Evolutionary conservation across 2,888 invertebrate species (phyloP).

Genomic region (Julus scanicus): DNA sequence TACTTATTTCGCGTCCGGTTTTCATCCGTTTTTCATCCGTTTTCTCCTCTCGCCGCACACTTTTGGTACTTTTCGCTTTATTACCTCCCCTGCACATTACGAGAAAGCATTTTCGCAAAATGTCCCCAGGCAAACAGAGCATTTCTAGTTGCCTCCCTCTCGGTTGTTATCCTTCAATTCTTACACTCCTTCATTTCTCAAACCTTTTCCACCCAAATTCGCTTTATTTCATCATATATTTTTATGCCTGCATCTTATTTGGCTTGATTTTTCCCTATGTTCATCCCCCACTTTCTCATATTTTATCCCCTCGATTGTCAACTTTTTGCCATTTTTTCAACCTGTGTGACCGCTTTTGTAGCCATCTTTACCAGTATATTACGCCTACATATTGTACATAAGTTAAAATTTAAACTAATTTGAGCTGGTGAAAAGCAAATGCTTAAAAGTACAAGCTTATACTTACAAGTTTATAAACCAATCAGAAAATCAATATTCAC

Average conservation of each 20-base stretch:
- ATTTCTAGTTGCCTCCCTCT: not conserved
- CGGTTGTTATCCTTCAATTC: slow-evolving; percentile 3
- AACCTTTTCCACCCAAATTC: slow-evolving; percentile 37
- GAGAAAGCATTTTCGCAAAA: slow-evolving; percentile 37
- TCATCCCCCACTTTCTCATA: not conserved
- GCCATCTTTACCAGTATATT: too few species aligned
- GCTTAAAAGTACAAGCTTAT: too few species aligned
- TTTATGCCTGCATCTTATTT: slow-evolving; percentile 19
- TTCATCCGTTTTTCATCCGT: not conserved
- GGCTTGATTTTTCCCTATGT: not conserved
- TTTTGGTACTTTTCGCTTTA: not conserved
- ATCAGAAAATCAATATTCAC: too few species aligned
- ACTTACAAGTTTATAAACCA: too few species aligned
- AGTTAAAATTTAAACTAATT: too few species aligned
- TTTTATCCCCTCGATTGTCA: not conserved
- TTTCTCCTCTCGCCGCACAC: not conserved
- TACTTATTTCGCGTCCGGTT: not conserved
- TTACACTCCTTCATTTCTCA: slow-evolving; percentile 48
- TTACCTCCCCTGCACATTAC: not conserved
- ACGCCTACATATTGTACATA: too few species aligned
- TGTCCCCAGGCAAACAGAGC: slow-evolving; percentile 31
- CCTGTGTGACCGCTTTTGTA: too few species aligned
- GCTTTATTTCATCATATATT: slow-evolving; percentile 39
- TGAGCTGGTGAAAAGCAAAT: too few species aligned
- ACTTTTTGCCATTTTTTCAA: slow-evolving; percentile 21